Percentiles rank a stretch among this genome's conserved stretches.
phyloP scores from a whole-genome alignment of 2,888 invertebrate species.

The Trissolcus brochymenae region DNA sequence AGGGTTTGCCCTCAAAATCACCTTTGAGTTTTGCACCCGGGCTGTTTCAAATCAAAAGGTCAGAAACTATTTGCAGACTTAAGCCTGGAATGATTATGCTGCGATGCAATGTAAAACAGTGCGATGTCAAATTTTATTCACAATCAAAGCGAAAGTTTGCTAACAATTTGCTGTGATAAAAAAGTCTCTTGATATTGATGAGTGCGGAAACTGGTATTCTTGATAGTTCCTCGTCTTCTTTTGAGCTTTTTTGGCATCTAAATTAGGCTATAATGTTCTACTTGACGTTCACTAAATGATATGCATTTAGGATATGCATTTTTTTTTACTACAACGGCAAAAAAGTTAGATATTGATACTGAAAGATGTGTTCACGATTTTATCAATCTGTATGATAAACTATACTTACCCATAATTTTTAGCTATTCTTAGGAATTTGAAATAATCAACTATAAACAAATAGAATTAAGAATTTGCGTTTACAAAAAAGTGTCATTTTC shows the following conservation, averaged over 20 bases:
- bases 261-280: conserved; percentile 25
- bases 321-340: not conserved
- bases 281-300: conserved; percentile 14
- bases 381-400: not conserved
- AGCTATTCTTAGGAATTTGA: too few relatives aligned
- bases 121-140: conserved; percentile 34
- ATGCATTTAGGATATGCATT: too few relatives aligned
- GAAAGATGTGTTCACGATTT: conserved; percentile 1
- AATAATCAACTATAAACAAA: too few relatives aligned
- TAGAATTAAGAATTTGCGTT: too few relatives aligned
- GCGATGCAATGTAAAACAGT: conserved; percentile 28
- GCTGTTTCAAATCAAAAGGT: conserved; percentile 32
- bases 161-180: conserved; percentile 23
- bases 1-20: conserved; percentile 38
- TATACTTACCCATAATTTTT: too few relatives aligned
- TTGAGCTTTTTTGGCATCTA: conserved; percentile 19
- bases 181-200: conserved; percentile 37
- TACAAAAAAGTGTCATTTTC: too few relatives aligned
- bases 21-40: conserved; percentile 23
- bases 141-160: conserved; percentile 37
- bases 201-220: conserved; percentile 27
- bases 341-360: too few relatives aligned
- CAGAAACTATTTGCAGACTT: conserved; percentile 40
- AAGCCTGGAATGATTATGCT: conserved; percentile 22
- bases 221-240: conserved; percentile 15